Percentiles rank a stretch among this genome's conserved stretches.
Conservation (phyloP, 2,797 vertebrate species). For the Nannoperca australis region DNA sequence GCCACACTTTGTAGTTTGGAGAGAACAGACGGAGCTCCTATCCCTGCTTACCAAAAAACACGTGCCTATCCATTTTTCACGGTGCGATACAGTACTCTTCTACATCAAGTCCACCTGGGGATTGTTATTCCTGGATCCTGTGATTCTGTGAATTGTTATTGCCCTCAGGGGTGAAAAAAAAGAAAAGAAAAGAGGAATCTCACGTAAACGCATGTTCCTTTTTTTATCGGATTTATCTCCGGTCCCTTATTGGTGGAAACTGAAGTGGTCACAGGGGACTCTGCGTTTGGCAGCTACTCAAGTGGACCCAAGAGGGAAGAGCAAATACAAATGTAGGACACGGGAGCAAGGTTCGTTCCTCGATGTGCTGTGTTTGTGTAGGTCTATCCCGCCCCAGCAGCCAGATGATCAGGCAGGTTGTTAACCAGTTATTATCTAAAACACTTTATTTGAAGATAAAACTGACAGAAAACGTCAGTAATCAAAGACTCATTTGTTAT, state of each 20-base stretch:
- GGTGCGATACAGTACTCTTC: constrained; percentile 8
- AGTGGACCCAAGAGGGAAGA: constrained; percentile 62
- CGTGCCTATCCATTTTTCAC: constrained; percentile 45
- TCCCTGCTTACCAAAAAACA: constrained; percentile 4
- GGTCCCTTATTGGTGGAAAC: constrained; percentile 33
- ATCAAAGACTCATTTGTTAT: background rate
- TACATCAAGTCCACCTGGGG: constrained; percentile 39
- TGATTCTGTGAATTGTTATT: constrained; percentile 59
- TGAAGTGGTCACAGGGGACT: constrained; percentile 64
- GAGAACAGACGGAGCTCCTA: constrained; percentile 17
- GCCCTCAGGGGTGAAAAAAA: constrained; percentile 49
- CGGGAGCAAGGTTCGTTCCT: constrained; percentile 59
- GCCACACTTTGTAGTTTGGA: constrained; percentile 18
- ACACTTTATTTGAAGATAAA: background rate
- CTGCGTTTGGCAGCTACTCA: constrained; percentile 44
- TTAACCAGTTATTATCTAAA: background rate
- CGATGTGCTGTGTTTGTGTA: constrained; percentile 56
- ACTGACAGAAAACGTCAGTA: background rate
- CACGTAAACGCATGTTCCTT: constrained; percentile 23
- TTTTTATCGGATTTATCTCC: constrained; percentile 58
- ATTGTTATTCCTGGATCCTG: constrained; percentile 60
- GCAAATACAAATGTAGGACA: constrained; percentile 74
- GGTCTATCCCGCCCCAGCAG: constrained; percentile 38
- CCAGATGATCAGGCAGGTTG: background rate
- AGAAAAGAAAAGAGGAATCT: constrained; percentile 15